These are phyloP conservation scores for Muscicapa striata DNA, from an alignment of 2,797 vertebrate species.

Conservation along the genomic window DNA sequence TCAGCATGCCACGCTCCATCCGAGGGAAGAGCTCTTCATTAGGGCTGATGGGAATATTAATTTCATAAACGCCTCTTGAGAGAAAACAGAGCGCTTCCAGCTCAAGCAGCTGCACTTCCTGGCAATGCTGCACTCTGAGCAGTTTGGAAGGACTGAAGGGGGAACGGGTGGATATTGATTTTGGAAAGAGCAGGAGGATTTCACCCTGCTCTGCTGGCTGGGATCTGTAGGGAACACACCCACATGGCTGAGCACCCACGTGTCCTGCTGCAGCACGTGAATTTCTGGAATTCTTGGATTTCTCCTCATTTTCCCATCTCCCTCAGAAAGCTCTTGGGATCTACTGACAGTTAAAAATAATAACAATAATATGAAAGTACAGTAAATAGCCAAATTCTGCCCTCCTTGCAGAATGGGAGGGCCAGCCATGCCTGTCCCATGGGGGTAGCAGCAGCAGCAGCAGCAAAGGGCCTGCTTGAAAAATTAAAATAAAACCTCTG, in stretches of 20 bases:
- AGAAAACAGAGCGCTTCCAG: neutral
- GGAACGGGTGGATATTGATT: neutral
- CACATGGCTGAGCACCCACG: neutral
- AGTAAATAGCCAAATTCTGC: neutral
- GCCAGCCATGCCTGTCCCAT: rapidly evolving
- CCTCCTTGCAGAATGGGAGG: neutral
- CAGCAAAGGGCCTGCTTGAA: neutral
- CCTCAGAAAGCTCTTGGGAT: neutral
- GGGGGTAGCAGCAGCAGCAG: neutral
- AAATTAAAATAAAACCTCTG: too few species aligned
- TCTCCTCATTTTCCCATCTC: neutral
- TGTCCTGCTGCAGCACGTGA: neutral
- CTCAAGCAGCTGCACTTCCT: neutral
- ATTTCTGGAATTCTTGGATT: neutral
- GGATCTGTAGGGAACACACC: neutral
- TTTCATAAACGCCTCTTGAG: neutral
- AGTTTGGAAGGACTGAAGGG: neutral
- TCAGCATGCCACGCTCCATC: rapidly evolving
- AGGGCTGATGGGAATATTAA: neutral
- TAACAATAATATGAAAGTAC: neutral
- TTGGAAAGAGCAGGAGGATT: neutral
- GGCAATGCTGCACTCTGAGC: neutral
- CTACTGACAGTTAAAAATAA: neutral
- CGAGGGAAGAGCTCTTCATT: neutral
- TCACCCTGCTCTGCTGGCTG: conserved; percentile 5